A percentile compares a stretch with the other conserved stretches of the same genome.
These are phyloP conservation scores for Pachypanchax playfairii DNA, from an alignment of 2,113 vertebrate species.

Conservation along the genomic window DNA sequence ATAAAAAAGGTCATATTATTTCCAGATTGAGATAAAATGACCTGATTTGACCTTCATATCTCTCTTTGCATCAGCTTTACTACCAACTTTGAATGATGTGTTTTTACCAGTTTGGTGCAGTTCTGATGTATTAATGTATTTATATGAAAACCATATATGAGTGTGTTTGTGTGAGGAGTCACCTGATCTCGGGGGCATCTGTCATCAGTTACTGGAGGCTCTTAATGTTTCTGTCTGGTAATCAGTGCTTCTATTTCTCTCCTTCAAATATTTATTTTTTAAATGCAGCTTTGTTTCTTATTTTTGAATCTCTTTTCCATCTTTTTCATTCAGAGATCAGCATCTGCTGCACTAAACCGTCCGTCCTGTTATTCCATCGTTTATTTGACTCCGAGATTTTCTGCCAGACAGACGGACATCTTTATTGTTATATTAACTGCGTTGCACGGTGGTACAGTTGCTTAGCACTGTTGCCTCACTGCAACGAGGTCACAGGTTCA, in stretches of 20 bases:
- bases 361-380: constrained; percentile 20
- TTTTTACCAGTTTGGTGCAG: constrained; percentile 1
- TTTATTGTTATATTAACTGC: no score
- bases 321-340: no score
- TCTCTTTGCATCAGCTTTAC: not conserved
- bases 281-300: no score
- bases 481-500: no score
- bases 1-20: not conserved
- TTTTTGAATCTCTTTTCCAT: no score
- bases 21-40: not conserved
- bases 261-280: constrained; percentile 5
- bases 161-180: constrained; percentile 15
- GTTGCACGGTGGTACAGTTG: no score
- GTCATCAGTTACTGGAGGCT: constrained; percentile 32
- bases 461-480: no score
- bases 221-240: constrained; percentile 18
- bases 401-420: no score
- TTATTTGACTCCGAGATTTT: not conserved
- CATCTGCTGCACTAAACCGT: constrained; percentile 32
- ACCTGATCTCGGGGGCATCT: constrained; percentile 5
- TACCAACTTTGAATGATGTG: constrained; percentile 7
- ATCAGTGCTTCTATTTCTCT: constrained; percentile 15
- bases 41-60: not conserved
- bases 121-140: not conserved
- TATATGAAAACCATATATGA: constrained; percentile 1